phyloP scores from a whole-genome alignment of 2,797 vertebrate species.

The Chelon auratus region DNA sequence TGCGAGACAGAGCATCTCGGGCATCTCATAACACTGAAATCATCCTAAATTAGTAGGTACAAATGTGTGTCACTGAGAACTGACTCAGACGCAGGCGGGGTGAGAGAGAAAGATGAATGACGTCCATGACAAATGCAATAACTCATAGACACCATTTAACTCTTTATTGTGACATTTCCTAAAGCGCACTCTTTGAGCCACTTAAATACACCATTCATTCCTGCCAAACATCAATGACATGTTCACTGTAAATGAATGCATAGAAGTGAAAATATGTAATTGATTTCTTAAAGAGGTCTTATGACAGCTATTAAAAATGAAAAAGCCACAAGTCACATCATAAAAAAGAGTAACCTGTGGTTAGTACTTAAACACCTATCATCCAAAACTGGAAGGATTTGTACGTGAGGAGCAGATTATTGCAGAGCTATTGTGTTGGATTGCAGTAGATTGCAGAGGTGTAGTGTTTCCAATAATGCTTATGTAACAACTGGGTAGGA shows the following conservation, averaged over 20 bases:
- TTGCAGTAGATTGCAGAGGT: background rate
- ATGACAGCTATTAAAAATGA: slow-evolving; percentile 25
- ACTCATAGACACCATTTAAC: slow-evolving; percentile 30
- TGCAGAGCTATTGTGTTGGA: background rate
- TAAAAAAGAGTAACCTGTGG: slow-evolving; percentile 19
- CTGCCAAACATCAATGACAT: slow-evolving; percentile 6
- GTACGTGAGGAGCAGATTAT: background rate
- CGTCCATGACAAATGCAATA: slow-evolving; percentile 33
- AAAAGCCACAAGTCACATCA: slow-evolving; percentile 9
- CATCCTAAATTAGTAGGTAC: slow-evolving; percentile 26
- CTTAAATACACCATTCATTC: slow-evolving; percentile 8
- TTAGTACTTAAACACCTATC: slow-evolving; percentile 16
- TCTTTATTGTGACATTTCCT: slow-evolving; percentile 30
- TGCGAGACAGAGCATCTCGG: slow-evolving; percentile 14
- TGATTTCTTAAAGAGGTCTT: slow-evolving; percentile 39
- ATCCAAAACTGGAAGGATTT: slow-evolving; percentile 6
- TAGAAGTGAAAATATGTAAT: slow-evolving; percentile 24
- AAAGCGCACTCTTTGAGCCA: background rate
- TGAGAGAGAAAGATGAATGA: slow-evolving; percentile 24
- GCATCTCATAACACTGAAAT: slow-evolving; percentile 19
- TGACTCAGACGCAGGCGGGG: slow-evolving; percentile 43
- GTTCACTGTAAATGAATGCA: slow-evolving; percentile 18
- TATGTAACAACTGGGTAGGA: background rate
- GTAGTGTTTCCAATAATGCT: background rate
- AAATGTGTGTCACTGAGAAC: slow-evolving; percentile 8